Evolutionary conservation across 2,888 invertebrate species (phyloP).

Genomic region (Apodemia duryi): DNA sequence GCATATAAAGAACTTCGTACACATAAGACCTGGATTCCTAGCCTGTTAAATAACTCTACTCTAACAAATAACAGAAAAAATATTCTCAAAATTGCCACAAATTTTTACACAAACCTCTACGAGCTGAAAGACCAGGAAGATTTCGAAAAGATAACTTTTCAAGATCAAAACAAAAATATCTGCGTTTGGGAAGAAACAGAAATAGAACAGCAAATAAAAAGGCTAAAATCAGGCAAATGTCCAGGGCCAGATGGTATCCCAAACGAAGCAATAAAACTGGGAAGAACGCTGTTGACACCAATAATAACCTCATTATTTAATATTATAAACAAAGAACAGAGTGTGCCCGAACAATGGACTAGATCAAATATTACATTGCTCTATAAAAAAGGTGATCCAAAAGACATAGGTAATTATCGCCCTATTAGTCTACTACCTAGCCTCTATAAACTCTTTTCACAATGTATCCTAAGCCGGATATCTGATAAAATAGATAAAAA

Average conservation of each 20-base stretch:
- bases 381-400: slow-evolving; percentile 17
- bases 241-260: background rate
- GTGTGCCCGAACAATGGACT: slow-evolving; percentile 12
- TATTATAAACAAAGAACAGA: background rate
- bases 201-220: background rate
- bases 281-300: background rate
- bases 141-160: no score
- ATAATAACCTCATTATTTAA: background rate
- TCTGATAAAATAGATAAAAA: background rate
- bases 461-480: background rate
- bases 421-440: background rate
- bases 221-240: background rate
- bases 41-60: no score
- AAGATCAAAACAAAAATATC: no score
- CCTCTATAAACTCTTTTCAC: background rate
- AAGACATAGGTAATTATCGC: slow-evolving; percentile 5
- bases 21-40: no score
- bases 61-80: no score
- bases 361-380: slow-evolving; percentile 14
- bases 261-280: background rate
- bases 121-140: no score
- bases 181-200: no score
- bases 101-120: no score
- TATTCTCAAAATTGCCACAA: no score
- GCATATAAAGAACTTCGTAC: no score